A percentile compares a stretch with the other conserved stretches of the same genome.
Conservation (phyloP, 2,113 vertebrate species). For the Periophthalmodon schlosseri region DNA sequence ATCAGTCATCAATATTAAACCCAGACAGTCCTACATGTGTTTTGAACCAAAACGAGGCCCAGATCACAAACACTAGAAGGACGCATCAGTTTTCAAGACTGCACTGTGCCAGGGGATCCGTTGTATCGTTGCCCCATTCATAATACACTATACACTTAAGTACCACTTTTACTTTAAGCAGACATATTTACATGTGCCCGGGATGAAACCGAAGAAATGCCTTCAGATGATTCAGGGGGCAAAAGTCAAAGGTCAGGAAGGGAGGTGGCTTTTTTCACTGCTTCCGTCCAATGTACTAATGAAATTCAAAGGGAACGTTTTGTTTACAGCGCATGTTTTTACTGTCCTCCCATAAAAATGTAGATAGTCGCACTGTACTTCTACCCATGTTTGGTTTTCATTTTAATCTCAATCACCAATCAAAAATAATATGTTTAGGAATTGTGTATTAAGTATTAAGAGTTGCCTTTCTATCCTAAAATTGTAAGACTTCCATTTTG, state of each 20-base stretch:
- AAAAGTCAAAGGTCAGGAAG: conserved; percentile 57
- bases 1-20: conserved; percentile 56
- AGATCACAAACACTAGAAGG: conserved; percentile 66
- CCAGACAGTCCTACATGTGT: conserved; percentile 65
- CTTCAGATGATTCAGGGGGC: conserved; percentile 50
- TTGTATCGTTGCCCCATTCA: conserved; percentile 69
- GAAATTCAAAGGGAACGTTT: neutral
- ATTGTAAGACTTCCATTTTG: no score
- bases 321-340: neutral
- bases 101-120: conserved; percentile 63
- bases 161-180: conserved; percentile 70
- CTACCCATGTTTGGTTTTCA: no score
- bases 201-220: conserved; percentile 64
- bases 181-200: conserved; percentile 51
- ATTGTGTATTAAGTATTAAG: no score
- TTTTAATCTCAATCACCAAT: no score
- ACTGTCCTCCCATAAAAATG: no score
- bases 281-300: conserved; percentile 36
- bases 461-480: no score
- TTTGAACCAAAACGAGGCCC: conserved; percentile 69
- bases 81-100: conserved; percentile 67
- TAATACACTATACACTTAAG: conserved; percentile 76
- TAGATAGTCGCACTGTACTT: no score
- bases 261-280: conserved; percentile 52
- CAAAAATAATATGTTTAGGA: no score